Conservation (phyloP, 2,888 invertebrate genomes). For the Ectemnius lituratus region DNA sequence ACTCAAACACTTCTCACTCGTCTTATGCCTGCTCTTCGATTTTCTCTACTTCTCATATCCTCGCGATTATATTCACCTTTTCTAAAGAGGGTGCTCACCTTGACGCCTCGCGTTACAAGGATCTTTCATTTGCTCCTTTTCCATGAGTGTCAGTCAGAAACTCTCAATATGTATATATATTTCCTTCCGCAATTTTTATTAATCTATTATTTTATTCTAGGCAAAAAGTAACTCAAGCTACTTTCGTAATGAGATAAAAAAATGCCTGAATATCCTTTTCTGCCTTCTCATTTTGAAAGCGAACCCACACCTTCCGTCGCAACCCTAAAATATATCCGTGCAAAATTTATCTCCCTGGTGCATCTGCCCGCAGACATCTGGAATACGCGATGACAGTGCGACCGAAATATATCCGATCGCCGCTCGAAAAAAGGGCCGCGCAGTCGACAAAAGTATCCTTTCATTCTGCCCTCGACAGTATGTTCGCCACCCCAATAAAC, state of each 20-base stretch:
- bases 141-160: neutral
- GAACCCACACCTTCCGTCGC: constrained; percentile 12
- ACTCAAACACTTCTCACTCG: neutral
- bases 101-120: neutral
- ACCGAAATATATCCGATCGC: constrained; percentile 57
- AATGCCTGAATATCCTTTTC: too few species aligned
- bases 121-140: neutral
- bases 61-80: constrained; percentile 6
- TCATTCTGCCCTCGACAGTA: neutral
- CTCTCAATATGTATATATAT: neutral
- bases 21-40: neutral
- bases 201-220: too few species aligned
- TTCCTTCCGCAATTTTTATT: neutral
- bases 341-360: constrained; percentile 51
- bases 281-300: too few species aligned
- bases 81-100: neutral
- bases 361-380: constrained; percentile 47
- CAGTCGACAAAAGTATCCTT: constrained; percentile 31
- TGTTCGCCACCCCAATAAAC: neutral
- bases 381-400: constrained; percentile 59
- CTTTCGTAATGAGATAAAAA: too few species aligned
- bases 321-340: constrained; percentile 54
- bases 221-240: too few species aligned
- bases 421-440: constrained; percentile 44
- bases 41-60: neutral